Evolutionary conservation across 2,113 vertebrate species (phyloP), one percentile per base, ranked within the genome.

Genomic region (Cephalopterus ornatus): DNA sequence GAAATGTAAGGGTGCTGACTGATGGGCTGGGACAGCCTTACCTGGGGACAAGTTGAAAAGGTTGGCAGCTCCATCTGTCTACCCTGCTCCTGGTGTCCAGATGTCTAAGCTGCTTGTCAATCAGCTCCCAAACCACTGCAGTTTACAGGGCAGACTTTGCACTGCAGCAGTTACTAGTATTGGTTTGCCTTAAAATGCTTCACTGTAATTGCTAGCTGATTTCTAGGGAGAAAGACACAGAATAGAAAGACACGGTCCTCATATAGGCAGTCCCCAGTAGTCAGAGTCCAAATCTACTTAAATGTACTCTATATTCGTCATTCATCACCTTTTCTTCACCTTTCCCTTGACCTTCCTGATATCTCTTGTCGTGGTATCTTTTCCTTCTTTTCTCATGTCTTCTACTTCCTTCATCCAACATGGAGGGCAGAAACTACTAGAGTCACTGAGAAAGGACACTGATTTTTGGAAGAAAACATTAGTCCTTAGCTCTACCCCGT

Each of bases 61-160:
- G 65, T 71, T 96, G 95, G 86, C 91, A 95, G 86, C 91, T 92
- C 94, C 84, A 95, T 77, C 83, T 93, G 78, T 88, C 92, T 94
- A 28, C 77, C 61, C 55, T 77, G 65, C 55, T 95, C 63, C 76
- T 23, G 6, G 35, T 81, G 68, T 89, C 93, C 89, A 89, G 89
- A 91, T 74, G 42, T 89, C 95, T 93, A 78, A 93, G 47, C 61
- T 89, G 42, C 72, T 71, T 96, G 91, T 96, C 91, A 93, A 11
- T 96, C 96, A 95, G 68, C 61, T 91, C 65, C 79, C 73, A 77
- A 58, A 83, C 5, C 59, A 84, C 59, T 71, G 52, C 80, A 89
- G 73, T 78, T 92, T 93, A 89, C 80, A 87, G 86, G 59, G 56
- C 68, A 92, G 76, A 27, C 35, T 93, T 92, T 78, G 75, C 35